Base-by-base conservation (phyloP, 2,797 vertebrate species). In the Sebastes vulpes region DNA sequence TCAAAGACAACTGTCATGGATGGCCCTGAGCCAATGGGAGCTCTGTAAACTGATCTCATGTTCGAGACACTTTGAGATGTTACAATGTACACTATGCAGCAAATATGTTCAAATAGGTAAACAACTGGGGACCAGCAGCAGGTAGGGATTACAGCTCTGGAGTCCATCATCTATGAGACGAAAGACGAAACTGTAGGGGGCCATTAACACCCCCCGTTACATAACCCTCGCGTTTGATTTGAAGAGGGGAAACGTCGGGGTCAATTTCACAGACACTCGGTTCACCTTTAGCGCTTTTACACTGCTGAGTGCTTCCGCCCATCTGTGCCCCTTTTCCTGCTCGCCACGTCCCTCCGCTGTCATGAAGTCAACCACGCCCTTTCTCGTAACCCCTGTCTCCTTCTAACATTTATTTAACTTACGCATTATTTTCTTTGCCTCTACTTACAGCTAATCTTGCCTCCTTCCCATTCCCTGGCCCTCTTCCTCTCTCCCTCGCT, bases 241-340 rank as follows among this genome's bases (percentile, higher is more conserved):
- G 35, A 77, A 50, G 14, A 32, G 63, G 81, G 69, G 67, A 65
- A 72, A 75, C 46, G 5, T 56, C 2, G 1, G 52, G 87, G 87
- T 92, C 90, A 78, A 11, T 85, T 89, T 92, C 89, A 88, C 77
- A 89, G 90, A 89, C 86, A 70, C 74, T 88, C 53, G 7, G 14
- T 70, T 90, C 90, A 89, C 83, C 88, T 90, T 89, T 82, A 85
- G 72, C 92, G 78, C 88, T 61, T 91, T 57, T 63, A 72, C 79
- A 65, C 68, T 9, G 68, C 89, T 60, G 81, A 89, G 84, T 75
- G 88, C 87, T 95, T 95, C 91, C 88, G 77, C 70, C 86, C 93
- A 95, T 94, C 92, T 92, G 92, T 83, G 85, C 72, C 85, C 81
- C 71, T 89, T 89, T 94, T 94, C 87, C 90, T 81, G 89, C 82